phyloP scores from a whole-genome alignment of 2,888 invertebrate genomes.

The Aradus depressus region DNA sequence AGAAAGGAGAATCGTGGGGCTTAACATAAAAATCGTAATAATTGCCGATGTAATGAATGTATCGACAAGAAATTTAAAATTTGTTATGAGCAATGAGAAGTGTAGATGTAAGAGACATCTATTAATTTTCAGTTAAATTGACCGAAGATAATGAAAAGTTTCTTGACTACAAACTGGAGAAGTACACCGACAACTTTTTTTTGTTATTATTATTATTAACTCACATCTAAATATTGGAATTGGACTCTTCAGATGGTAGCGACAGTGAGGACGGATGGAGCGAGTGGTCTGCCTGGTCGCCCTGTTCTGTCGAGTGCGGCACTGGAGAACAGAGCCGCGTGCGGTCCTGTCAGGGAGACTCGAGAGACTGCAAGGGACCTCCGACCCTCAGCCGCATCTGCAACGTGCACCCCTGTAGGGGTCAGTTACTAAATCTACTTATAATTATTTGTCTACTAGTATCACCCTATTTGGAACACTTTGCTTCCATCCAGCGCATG shows the following conservation, averaged over 20 bases:
- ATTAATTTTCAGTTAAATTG: background rate
- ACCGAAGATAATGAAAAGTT: background rate
- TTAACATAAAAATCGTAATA: too few species aligned
- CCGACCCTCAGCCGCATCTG: slow-evolving; percentile 55
- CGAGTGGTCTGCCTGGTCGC: slow-evolving; percentile 53
- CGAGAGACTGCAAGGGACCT: slow-evolving; percentile 40
- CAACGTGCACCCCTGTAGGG: slow-evolving; percentile 59
- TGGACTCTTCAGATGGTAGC: slow-evolving; percentile 22
- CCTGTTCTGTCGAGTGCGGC: slow-evolving; percentile 54
- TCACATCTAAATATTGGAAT: background rate
- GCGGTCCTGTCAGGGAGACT: slow-evolving; percentile 37
- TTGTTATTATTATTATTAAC: too few species aligned
- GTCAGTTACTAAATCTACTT: too few species aligned
- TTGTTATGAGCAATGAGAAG: too few species aligned
- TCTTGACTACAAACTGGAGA: background rate
- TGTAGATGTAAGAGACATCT: too few species aligned
- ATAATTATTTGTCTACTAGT: too few species aligned
- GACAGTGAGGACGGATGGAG: slow-evolving; percentile 42
- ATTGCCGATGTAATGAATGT: too few species aligned
- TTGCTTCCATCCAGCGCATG: too few species aligned
- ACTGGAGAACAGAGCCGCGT: slow-evolving; percentile 57
- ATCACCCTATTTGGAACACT: too few species aligned
- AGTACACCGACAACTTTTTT: too few species aligned
- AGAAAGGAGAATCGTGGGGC: too few species aligned
- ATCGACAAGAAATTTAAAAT: too few species aligned